Percentiles rank a stretch among this genome's conserved stretches.
Conservation (phyloP, 1,140 invertebrate genomes). For the Nylanderia fulva region DNA sequence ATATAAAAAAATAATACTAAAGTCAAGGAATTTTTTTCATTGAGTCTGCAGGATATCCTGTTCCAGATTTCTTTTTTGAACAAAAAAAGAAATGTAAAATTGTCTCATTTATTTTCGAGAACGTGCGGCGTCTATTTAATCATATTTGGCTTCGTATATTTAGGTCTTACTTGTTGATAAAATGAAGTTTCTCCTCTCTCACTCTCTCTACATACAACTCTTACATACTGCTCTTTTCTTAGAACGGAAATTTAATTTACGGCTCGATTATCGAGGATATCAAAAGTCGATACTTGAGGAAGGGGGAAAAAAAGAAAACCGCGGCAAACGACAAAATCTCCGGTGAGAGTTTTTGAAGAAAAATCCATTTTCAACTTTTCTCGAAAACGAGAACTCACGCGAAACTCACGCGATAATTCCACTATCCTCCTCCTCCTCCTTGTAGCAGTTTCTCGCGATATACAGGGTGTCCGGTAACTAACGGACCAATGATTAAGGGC, state of each 20-base stretch:
- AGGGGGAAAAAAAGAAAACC: too few relatives aligned
- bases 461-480: too few relatives aligned
- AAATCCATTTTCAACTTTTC: slow-evolving; percentile 13
- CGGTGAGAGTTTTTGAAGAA: neutral
- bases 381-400: slow-evolving; percentile 1
- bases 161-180: neutral
- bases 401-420: slow-evolving; percentile 20
- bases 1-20: too few relatives aligned
- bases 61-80: neutral
- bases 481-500: too few relatives aligned
- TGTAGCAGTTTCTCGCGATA: neutral
- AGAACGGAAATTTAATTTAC: slow-evolving; percentile 19
- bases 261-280: neutral
- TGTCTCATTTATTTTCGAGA: neutral
- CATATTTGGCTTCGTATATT: neutral
- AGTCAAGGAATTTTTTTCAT: too few relatives aligned
- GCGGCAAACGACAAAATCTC: neutral
- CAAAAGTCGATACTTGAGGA: neutral
- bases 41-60: too few relatives aligned
- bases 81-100: neutral
- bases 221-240: slow-evolving; percentile 1
- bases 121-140: neutral
- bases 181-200: neutral
- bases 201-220: too few relatives aligned
- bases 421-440: neutral